phyloP scores from a whole-genome alignment of 64 coral and sea anemone species.

The Porites australiensis region DNA sequence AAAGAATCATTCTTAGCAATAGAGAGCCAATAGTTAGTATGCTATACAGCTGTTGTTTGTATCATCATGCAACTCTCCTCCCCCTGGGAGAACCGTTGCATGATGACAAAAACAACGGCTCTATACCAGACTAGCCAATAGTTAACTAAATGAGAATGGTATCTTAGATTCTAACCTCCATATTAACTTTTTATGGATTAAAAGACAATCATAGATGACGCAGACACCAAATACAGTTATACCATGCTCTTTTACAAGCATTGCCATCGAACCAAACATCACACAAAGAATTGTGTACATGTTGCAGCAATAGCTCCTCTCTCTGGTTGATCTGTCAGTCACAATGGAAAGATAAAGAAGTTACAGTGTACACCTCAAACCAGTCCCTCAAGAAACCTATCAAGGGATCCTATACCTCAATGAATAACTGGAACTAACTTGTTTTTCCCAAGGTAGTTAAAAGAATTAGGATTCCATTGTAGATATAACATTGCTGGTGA shows the following conservation, averaged over 20 bases:
- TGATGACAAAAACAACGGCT: not conserved
- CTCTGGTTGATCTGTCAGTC: not conserved
- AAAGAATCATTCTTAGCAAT: too few relatives aligned
- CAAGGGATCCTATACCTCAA: too few relatives aligned
- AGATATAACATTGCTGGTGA: too few relatives aligned
- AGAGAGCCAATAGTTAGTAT: too few relatives aligned
- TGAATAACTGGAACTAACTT: too few relatives aligned
- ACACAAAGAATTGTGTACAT: conserved; percentile 37
- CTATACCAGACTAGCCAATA: not conserved
- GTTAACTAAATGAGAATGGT: too few relatives aligned
- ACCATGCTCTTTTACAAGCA: conserved; percentile 92
- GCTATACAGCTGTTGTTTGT: too few relatives aligned
- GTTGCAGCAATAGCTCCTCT: not conserved
- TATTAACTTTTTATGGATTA: conserved; percentile 54
- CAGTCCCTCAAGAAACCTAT: not conserved
- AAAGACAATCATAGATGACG: conserved; percentile 80
- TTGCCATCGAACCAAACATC: conserved; percentile 68
- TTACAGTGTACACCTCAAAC: too few relatives aligned
- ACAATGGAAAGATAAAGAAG: not conserved
- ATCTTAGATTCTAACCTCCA: conserved; percentile 31
- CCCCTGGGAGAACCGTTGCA: not conserved
- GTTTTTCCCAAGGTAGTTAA: too few relatives aligned
- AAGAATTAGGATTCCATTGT: too few relatives aligned
- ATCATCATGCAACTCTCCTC: too few relatives aligned
- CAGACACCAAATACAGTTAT: conserved; percentile 95